phyloP scores from a whole-genome alignment of 2,888 invertebrate genomes.

The Petrolisthes manimaculis region DNA sequence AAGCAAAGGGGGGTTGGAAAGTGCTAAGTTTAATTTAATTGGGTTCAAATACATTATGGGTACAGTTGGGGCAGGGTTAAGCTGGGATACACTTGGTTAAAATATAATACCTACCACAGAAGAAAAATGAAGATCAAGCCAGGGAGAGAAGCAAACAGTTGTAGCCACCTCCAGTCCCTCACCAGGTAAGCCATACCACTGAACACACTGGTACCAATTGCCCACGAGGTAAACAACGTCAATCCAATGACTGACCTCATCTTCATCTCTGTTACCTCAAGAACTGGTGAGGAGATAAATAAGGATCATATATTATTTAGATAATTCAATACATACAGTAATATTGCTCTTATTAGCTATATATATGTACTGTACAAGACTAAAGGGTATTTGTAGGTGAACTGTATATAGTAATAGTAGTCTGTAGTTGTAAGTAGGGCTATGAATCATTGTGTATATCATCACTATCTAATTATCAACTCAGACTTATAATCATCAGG shows the following conservation, averaged over 20 bases:
- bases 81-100: no score
- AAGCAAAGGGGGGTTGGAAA: background rate
- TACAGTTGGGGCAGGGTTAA: no score
- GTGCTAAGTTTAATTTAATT: no score
- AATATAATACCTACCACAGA: conserved; percentile 35
- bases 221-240: conserved; percentile 41
- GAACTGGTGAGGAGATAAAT: background rate
- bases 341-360: background rate
- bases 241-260: conserved; percentile 37
- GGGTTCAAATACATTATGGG: no score
- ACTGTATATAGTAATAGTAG: no score
- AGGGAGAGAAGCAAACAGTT: conserved; percentile 32
- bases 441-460: no score
- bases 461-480: no score
- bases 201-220: conserved; percentile 41
- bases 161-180: conserved; percentile 52
- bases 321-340: background rate
- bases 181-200: conserved; percentile 46
- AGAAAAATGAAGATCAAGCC: conserved; percentile 30
- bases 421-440: no score
- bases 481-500: no score
- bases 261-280: conserved; percentile 41
- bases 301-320: background rate
- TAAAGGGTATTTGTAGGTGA: no score
- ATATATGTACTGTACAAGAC: no score